These are phyloP conservation scores for Pogona vitticeps DNA, from an alignment of 2,113 vertebrate genomes.

Conservation along the genomic window DNA sequence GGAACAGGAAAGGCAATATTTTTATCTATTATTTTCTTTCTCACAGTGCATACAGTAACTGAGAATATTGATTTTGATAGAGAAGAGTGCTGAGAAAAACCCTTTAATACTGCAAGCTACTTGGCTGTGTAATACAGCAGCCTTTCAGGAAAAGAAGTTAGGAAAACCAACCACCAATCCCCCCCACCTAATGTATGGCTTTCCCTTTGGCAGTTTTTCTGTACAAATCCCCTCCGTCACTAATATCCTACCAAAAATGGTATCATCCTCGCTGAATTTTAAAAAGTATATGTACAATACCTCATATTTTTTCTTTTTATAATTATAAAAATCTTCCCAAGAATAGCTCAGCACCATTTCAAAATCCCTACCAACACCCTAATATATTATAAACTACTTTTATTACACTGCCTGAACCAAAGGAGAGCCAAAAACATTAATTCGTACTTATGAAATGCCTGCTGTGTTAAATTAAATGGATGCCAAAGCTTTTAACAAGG, in stretches of 20 bases:
- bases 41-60: background rate
- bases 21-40: background rate
- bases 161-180: background rate
- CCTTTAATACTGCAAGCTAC: background rate
- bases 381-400: background rate
- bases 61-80: background rate
- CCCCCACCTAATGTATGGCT: too few species aligned
- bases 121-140: background rate
- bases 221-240: background rate
- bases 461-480: background rate
- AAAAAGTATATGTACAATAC: background rate
- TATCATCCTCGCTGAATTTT: background rate
- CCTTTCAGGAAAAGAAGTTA: background rate
- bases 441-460: background rate
- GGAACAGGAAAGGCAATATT: background rate
- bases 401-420: background rate
- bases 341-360: background rate
- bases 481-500: background rate
- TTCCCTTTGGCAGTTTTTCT: background rate
- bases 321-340: background rate
- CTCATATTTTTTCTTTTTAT: background rate
- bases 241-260: background rate
- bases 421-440: background rate
- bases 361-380: slow-evolving; percentile 32
- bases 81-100: background rate